A percentile compares a stretch with the other conserved stretches of the same genome.
Conservation (phyloP, 2,797 vertebrate species). For the Erethizon dorsatum region DNA sequence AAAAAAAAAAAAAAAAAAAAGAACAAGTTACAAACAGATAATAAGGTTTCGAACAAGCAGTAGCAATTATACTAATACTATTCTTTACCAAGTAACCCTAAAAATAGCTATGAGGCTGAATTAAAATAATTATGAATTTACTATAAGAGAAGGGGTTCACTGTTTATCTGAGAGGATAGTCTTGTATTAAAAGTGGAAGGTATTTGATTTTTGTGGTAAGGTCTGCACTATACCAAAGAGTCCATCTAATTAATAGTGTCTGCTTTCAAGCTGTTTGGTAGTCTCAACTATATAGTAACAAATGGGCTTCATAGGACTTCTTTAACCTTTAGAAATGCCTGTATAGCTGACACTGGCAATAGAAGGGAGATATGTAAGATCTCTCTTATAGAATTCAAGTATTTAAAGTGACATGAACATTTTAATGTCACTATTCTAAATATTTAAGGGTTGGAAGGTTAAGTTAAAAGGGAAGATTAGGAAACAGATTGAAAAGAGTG, state of each 20-base stretch:
- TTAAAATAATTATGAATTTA: slow-evolving; percentile 60
- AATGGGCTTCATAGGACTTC: neutral
- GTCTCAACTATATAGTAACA: slow-evolving; percentile 19
- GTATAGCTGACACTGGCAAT: neutral
- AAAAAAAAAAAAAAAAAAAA: too few species aligned
- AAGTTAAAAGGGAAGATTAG: neutral
- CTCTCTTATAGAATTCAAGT: slow-evolving; percentile 68
- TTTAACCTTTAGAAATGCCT: slow-evolving; percentile 52
- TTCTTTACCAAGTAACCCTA: slow-evolving; percentile 38
- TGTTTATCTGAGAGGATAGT: slow-evolving; percentile 7
- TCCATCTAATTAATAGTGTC: slow-evolving; percentile 9
- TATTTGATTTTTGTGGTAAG: slow-evolving; percentile 50
- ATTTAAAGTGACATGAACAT: slow-evolving; percentile 73
- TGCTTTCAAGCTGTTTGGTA: slow-evolving; percentile 38
- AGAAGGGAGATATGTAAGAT: neutral
- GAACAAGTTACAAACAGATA: slow-evolving; percentile 63
- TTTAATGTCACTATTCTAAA: slow-evolving; percentile 67
- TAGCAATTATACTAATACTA: slow-evolving; percentile 11
- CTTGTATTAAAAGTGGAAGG: slow-evolving; percentile 59
- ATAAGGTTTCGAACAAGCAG: slow-evolving; percentile 56
- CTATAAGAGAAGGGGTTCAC: slow-evolving; percentile 35
- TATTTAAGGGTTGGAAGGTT: slow-evolving; percentile 64
- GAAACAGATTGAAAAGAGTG: slow-evolving; percentile 47
- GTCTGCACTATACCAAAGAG: slow-evolving; percentile 54
- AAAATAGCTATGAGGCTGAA: slow-evolving; percentile 24